Evolutionary conservation across 2,888 invertebrate species (phyloP).

Genomic region (Lasius fuliginosus): DNA sequence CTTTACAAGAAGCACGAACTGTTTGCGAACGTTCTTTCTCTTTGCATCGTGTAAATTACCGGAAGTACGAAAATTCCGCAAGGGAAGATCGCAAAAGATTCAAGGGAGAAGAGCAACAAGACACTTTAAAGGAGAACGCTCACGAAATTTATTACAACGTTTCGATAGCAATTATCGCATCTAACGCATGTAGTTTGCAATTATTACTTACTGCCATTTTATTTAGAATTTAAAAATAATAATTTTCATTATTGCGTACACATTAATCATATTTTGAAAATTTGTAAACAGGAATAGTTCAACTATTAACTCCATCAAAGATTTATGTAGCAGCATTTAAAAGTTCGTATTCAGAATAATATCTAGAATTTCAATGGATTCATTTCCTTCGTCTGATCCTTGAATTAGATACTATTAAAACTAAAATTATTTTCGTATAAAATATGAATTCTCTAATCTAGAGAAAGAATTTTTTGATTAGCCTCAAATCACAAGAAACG

Average conservation of each 20-base stretch:
- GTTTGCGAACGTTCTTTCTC: conserved; percentile 49
- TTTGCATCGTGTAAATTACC: conserved; percentile 45
- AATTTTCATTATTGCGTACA: background rate
- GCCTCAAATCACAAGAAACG: background rate
- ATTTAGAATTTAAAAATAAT: background rate
- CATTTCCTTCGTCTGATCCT: background rate
- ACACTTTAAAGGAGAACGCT: conserved; percentile 64
- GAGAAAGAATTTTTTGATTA: background rate
- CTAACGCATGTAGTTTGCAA: background rate
- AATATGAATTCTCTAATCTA: background rate
- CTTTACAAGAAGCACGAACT: conserved; percentile 26
- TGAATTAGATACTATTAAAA: background rate
- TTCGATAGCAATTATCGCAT: background rate
- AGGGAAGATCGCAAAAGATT: conserved; percentile 56
- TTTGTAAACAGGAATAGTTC: background rate
- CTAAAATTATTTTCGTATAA: background rate
- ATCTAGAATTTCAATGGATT: background rate
- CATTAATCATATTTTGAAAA: background rate
- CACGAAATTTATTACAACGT: conserved; percentile 29
- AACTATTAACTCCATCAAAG: background rate
- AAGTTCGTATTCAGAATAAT: background rate
- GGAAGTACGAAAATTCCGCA: conserved; percentile 33
- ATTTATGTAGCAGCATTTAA: background rate
- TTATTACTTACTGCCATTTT: conserved; percentile 14
- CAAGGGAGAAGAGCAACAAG: conserved; percentile 47